Evolutionary conservation across 2,113 vertebrate species (phyloP).

Genomic region (Scortum barcoo): DNA sequence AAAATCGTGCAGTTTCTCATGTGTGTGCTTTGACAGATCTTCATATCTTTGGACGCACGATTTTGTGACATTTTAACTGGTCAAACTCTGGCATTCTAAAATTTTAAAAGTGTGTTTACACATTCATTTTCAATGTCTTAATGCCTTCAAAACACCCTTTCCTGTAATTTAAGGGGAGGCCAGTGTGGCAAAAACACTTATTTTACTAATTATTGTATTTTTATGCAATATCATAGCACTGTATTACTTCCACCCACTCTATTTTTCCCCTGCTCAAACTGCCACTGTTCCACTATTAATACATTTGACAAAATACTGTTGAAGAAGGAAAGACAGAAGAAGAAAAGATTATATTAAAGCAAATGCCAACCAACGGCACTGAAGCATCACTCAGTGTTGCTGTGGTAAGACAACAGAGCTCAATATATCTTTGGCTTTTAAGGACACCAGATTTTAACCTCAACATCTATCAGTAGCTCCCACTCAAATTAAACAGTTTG

Average conservation of each 20-base stretch:
- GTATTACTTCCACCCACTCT: background rate
- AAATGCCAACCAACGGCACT: background rate
- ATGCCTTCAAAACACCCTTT: conserved; percentile 6
- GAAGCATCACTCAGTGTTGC: background rate
- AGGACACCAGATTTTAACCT: background rate
- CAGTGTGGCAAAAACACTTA: background rate
- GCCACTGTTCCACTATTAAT: conserved; percentile 3
- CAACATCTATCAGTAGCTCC: background rate
- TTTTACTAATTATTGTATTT: conserved; percentile 8
- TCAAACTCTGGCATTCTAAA: background rate
- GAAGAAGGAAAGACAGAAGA: background rate
- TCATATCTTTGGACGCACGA: background rate
- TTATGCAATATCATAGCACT: conserved; percentile 3
- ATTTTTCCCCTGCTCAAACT: background rate
- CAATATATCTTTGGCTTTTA: background rate
- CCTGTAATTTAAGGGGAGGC: background rate
- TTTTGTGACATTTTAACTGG: background rate
- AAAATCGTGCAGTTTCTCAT: background rate
- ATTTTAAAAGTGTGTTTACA: background rate
- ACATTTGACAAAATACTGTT: conserved; percentile 11
- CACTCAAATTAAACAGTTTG: background rate
- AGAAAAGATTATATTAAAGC: background rate
- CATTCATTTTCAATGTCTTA: background rate
- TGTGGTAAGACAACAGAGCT: background rate
- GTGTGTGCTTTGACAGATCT: background rate